Conservation (phyloP, 2,888 invertebrate genomes). For the Byasa hedistus region DNA sequence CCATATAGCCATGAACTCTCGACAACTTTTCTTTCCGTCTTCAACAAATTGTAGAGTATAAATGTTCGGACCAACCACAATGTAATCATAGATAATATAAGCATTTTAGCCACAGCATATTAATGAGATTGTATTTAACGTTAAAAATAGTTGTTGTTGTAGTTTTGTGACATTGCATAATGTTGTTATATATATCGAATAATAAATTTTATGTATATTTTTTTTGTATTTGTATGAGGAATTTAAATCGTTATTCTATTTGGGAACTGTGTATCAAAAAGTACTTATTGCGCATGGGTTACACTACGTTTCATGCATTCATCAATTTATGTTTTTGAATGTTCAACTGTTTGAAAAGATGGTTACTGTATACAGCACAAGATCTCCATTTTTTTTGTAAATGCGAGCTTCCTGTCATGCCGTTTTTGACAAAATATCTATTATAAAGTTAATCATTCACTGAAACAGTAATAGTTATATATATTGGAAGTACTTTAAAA, state of each 20-base stretch:
- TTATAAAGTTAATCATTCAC: too few relatives aligned
- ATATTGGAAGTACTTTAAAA: too few relatives aligned
- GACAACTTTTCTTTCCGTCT: background rate
- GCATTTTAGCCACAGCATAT: constrained; percentile 6
- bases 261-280: constrained; percentile 12
- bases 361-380: too few relatives aligned
- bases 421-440: too few relatives aligned
- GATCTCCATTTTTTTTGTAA: too few relatives aligned
- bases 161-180: constrained; percentile 24
- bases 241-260: constrained; percentile 4
- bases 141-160: constrained; percentile 13
- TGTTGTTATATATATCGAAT: background rate
- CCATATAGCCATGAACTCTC: too few relatives aligned
- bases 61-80: constrained; percentile 39
- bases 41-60: constrained; percentile 26
- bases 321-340: too few relatives aligned
- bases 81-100: constrained; percentile 30
- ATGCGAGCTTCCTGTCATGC: too few relatives aligned
- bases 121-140: constrained; percentile 19
- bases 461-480: too few relatives aligned
- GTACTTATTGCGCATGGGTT: too few relatives aligned
- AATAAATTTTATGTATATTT: constrained; percentile 5
- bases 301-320: too few relatives aligned
- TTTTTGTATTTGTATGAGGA: background rate
- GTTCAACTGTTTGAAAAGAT: too few relatives aligned